Conservation (phyloP, 2,888 invertebrate genomes). For the Notocelia uddmanniana region DNA sequence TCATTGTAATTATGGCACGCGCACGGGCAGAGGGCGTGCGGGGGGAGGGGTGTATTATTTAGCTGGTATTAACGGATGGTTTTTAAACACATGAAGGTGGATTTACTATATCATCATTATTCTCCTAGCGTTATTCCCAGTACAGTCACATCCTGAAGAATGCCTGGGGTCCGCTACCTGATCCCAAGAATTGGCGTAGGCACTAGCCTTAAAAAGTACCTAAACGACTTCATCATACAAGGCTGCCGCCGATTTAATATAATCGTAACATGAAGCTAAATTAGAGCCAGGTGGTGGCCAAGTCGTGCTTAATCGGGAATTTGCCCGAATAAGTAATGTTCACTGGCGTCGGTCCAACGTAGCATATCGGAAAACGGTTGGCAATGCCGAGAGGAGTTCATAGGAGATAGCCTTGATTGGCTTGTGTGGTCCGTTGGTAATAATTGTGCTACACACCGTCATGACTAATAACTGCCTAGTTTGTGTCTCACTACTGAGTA, state of each 20-base stretch:
- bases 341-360: conserved; percentile 55
- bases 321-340: conserved; percentile 66
- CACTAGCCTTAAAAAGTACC: not conserved
- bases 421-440: conserved; percentile 23
- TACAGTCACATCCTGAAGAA: too few relatives aligned
- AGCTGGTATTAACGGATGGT: too few relatives aligned
- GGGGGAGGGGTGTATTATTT: too few relatives aligned
- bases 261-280: conserved; percentile 53
- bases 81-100: too few relatives aligned
- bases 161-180: too few relatives aligned
- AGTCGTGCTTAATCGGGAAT: conserved; percentile 61
- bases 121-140: too few relatives aligned
- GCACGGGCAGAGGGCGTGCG: too few relatives aligned
- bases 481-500: too few relatives aligned
- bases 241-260: conserved; percentile 41
- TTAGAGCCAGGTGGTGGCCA: conserved; percentile 62
- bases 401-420: conserved; percentile 44
- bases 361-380: conserved; percentile 51
- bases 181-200: too few relatives aligned
- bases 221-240: not conserved
- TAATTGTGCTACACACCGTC: conserved; percentile 13
- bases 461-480: not conserved
- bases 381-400: conserved; percentile 55
- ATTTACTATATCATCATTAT: too few relatives aligned
- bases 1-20: too few relatives aligned